Evolutionary conservation across 1,140 invertebrate species (phyloP).

Genomic region (Dufourea novaeangliae): DNA sequence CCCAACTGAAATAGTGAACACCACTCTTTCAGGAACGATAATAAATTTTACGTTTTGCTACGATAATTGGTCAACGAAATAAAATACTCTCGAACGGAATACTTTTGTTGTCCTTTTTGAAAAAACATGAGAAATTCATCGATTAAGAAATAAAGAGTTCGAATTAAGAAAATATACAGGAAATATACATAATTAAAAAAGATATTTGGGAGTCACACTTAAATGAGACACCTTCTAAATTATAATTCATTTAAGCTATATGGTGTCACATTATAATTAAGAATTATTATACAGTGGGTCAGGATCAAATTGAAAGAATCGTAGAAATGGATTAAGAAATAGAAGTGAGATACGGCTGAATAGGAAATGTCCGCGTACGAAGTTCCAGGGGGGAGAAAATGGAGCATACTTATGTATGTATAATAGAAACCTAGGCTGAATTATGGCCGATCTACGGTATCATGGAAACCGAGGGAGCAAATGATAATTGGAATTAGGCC

Average conservation of each 20-base stretch:
- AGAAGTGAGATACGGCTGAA: neutral
- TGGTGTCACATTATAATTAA: no score
- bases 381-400: neutral
- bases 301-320: no score
- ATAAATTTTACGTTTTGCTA: neutral
- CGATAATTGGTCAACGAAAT: neutral
- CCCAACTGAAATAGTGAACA: neutral
- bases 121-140: no score
- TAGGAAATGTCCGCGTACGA: neutral
- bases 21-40: neutral
- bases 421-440: neutral
- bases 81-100: neutral
- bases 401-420: neutral
- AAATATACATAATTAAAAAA: no score
- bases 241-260: no score
- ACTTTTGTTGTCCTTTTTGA: neutral
- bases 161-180: no score
- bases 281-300: no score
- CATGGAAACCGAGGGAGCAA: neutral
- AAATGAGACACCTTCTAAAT: no score
- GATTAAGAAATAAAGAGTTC: no score
- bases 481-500: conserved; percentile 37
- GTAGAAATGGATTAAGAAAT: neutral
- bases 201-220: no score
- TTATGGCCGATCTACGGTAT: conserved; percentile 12